A percentile compares a stretch with the other conserved stretches of the same genome.
These are phyloP conservation scores for Sussaba pulchella DNA, from an alignment of 2,888 invertebrate species.

Conservation along the genomic window DNA sequence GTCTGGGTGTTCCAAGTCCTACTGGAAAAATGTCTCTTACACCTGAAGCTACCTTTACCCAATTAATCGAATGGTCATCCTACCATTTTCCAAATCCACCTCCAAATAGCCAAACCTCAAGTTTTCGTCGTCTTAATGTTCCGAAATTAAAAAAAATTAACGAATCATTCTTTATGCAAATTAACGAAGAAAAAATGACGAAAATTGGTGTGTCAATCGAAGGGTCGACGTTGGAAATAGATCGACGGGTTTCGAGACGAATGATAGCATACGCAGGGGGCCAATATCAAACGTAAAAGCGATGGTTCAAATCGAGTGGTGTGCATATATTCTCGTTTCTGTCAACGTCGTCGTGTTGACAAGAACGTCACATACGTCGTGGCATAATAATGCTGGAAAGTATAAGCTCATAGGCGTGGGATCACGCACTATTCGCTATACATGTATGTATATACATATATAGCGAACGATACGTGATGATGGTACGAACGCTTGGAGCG, in stretches of 20 bases:
- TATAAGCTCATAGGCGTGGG: constrained; percentile 53
- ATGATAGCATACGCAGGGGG: not conserved
- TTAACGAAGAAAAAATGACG: not conserved
- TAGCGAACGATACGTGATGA: not conserved
- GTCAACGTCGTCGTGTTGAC: constrained; percentile 59
- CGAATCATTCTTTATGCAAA: too few species aligned
- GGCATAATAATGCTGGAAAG: constrained; percentile 53
- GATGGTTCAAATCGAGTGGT: constrained; percentile 3
- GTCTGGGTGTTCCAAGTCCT: too few species aligned
- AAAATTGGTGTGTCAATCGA: not conserved
- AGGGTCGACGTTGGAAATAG: not conserved
- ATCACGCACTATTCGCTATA: constrained; percentile 20
- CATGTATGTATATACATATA: not conserved
- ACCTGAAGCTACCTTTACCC: too few species aligned
- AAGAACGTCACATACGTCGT: constrained; percentile 64
- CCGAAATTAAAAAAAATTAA: too few species aligned
- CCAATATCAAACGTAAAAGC: constrained; percentile 12
- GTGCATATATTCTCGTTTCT: constrained; percentile 16
- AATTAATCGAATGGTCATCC: too few species aligned
- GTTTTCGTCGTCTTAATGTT: too few species aligned
- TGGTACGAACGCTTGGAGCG: constrained; percentile 39
- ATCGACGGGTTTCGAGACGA: constrained; percentile 1
- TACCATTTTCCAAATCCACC: too few species aligned
- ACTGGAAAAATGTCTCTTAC: too few species aligned
- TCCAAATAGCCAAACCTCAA: too few species aligned